phyloP scores from a whole-genome alignment of 2,888 invertebrate species.

The Caenorhabditis becei region DNA sequence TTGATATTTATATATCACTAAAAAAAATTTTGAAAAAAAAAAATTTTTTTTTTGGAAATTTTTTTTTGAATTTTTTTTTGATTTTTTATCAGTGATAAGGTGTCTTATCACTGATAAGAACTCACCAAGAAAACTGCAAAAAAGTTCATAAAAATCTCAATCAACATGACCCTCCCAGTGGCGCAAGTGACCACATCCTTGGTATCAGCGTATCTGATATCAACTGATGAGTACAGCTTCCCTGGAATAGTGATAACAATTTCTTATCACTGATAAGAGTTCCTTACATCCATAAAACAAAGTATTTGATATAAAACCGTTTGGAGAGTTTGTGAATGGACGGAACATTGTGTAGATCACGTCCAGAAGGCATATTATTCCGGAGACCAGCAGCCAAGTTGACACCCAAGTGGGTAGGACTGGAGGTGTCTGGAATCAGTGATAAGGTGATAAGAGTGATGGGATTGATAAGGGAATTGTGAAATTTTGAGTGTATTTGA shows the following conservation, averaged over 20 bases:
- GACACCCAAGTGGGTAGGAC: slow-evolving; percentile 73
- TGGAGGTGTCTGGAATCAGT: neutral
- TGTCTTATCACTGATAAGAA: no score
- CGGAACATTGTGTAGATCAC: slow-evolving; percentile 68
- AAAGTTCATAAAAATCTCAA: slow-evolving; percentile 77
- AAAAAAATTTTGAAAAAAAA: neutral
- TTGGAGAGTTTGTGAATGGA: slow-evolving; percentile 60
- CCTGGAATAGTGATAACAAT: slow-evolving; percentile 63
- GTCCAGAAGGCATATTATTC: slow-evolving; percentile 70
- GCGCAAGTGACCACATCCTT: slow-evolving; percentile 77
- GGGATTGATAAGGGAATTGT: no score
- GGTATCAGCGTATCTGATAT: slow-evolving; percentile 75
- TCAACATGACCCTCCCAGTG: slow-evolving; percentile 78
- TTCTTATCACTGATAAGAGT: neutral
- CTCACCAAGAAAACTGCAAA: slow-evolving; percentile 72
- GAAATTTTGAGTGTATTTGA: no score
- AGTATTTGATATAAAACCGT: slow-evolving; percentile 54
- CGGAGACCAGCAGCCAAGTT: slow-evolving; percentile 71
- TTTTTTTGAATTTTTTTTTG: neutral
- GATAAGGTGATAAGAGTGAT: no score
- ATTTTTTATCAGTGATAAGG: no score
- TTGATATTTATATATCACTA: neutral
- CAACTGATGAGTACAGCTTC: slow-evolving; percentile 79
- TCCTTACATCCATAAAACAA: slow-evolving; percentile 67
- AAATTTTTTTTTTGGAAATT: neutral